Evolutionary conservation across 2,797 vertebrate species (phyloP).

Genomic region (Balearica regulorum): DNA sequence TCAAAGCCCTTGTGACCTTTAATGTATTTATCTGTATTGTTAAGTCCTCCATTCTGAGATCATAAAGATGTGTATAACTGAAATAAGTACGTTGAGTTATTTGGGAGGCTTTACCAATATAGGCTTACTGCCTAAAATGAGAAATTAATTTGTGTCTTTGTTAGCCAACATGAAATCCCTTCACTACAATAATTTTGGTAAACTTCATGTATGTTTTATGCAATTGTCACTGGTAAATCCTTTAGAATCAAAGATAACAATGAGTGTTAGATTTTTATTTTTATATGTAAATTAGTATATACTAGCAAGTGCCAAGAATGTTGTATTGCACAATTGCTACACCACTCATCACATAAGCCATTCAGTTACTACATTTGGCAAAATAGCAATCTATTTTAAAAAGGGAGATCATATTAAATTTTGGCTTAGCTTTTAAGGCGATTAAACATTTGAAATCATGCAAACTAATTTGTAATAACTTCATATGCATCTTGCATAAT

Average conservation of each 20-base stretch:
- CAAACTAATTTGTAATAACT: neutral
- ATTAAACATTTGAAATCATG: neutral
- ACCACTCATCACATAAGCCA: neutral
- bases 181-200: neutral
- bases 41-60: neutral
- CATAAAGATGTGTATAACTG: neutral
- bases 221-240: neutral
- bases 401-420: neutral
- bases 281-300: neutral
- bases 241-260: neutral
- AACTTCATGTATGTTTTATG: accelerated
- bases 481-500: neutral
- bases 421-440: neutral
- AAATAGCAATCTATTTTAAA: neutral
- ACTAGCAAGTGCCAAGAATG: neutral
- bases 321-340: neutral
- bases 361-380: neutral
- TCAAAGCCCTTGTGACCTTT: neutral
- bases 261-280: neutral
- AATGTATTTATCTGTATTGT: neutral
- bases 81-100: neutral
- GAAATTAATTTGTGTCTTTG: neutral
- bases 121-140: neutral
- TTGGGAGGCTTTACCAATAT: neutral
- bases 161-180: neutral